Evolutionary conservation across 2,888 invertebrate genomes (phyloP).

Genomic region (Yponomeuta malinellus): DNA sequence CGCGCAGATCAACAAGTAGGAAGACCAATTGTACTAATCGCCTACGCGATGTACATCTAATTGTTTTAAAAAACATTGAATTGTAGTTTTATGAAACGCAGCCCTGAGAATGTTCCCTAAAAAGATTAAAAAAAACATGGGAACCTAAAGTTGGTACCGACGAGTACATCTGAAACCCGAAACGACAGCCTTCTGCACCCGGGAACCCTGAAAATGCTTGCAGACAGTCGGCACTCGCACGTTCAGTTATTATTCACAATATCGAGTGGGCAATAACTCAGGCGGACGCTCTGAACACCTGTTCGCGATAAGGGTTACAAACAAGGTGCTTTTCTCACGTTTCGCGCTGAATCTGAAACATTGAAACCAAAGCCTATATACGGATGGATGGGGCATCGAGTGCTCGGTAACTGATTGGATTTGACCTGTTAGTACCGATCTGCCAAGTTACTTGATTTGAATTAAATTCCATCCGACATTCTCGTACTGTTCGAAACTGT

Average conservation of each 20-base stretch:
- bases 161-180: no score
- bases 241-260: constrained; percentile 1
- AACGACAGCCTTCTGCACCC: not conserved
- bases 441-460: no score
- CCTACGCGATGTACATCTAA: no score
- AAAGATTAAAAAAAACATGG: no score
- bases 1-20: no score
- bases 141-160: no score
- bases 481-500: no score
- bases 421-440: not conserved
- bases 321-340: not conserved
- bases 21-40: no score
- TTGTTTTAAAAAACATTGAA: no score
- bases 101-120: no score
- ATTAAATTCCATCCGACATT: no score
- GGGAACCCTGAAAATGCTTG: not conserved
- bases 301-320: not conserved
- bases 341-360: not conserved
- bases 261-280: constrained; percentile 2
- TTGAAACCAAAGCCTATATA: not conserved
- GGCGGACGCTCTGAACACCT: not conserved
- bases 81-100: no score
- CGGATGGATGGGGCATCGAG: not conserved
- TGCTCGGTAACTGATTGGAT: not conserved
- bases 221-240: not conserved